Conservation (phyloP, 2,888 invertebrate species). For the Dione juno region DNA sequence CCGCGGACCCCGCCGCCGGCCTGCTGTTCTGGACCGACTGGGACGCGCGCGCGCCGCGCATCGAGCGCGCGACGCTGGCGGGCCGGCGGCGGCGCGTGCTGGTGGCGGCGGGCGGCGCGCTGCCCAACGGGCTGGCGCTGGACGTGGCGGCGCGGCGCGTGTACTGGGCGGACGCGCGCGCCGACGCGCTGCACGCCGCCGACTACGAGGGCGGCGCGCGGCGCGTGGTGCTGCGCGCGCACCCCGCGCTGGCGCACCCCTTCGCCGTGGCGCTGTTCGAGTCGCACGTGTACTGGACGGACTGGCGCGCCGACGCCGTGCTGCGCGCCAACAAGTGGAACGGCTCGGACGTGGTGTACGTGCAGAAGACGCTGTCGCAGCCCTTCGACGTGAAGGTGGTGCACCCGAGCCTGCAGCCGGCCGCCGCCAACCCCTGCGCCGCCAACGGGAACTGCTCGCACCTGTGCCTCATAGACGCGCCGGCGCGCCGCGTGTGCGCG, state of each 20-base stretch:
- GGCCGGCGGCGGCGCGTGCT: slow-evolving; percentile 88
- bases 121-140: slow-evolving; percentile 93
- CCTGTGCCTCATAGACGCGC: slow-evolving; percentile 88
- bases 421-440: slow-evolving; percentile 85
- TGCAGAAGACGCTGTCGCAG: slow-evolving; percentile 92
- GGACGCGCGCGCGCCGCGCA: slow-evolving; percentile 90
- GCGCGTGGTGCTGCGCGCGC: slow-evolving; percentile 87
- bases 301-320: slow-evolving; percentile 95
- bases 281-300: slow-evolving; percentile 95
- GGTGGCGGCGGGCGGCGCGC: slow-evolving; percentile 81
- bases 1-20: slow-evolving; percentile 90
- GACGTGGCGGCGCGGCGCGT: slow-evolving; percentile 89
- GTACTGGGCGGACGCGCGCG: slow-evolving; percentile 91
- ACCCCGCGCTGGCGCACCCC: slow-evolving; percentile 91
- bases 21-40: slow-evolving; percentile 95
- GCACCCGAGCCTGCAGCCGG: slow-evolving; percentile 73
- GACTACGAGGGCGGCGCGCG: slow-evolving; percentile 91
- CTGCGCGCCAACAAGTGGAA: slow-evolving; percentile 95
- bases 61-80: slow-evolving; percentile 92
- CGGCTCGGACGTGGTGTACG: slow-evolving; percentile 89
- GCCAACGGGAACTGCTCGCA: slow-evolving; percentile 92
- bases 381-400: slow-evolving; percentile 93
- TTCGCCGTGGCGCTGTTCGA: slow-evolving; percentile 95
- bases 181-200: slow-evolving; percentile 89
- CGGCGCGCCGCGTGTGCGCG: slow-evolving; percentile 87